phyloP scores from a whole-genome alignment of 2,888 invertebrate species.

The Agrochola macilenta region DNA sequence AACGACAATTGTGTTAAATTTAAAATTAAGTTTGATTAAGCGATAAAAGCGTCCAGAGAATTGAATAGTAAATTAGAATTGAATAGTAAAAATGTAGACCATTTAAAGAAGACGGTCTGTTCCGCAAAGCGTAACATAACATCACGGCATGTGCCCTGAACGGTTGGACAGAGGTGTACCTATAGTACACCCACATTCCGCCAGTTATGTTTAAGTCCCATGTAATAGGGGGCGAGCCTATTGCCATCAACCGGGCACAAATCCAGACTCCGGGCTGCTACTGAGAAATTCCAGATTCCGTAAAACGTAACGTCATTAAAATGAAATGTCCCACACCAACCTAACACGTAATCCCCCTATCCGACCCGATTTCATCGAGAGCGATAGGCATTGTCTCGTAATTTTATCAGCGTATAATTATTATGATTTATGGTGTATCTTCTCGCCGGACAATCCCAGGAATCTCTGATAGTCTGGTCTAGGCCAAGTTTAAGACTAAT shows the following conservation, averaged over 20 bases:
- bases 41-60: background rate
- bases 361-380: conserved; percentile 47
- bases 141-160: too few species aligned
- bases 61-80: background rate
- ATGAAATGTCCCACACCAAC: conserved; percentile 6
- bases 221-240: too few species aligned
- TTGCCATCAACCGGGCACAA: too few species aligned
- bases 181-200: too few species aligned
- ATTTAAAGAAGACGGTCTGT: background rate
- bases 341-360: conserved; percentile 7
- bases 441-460: conserved; percentile 35
- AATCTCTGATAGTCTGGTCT: conserved; percentile 25
- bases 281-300: too few species aligned
- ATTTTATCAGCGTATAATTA: conserved; percentile 57
- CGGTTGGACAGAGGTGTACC: too few species aligned
- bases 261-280: too few species aligned
- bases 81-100: background rate
- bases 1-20: background rate
- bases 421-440: conserved; percentile 58
- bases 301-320: background rate
- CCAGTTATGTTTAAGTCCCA: too few species aligned
- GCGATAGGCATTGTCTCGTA: conserved; percentile 47
- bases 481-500: conserved; percentile 30
- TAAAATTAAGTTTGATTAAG: background rate
- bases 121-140: background rate